phyloP scores from a whole-genome alignment of 2,113 vertebrate species.

The Macquaria ambigua region DNA sequence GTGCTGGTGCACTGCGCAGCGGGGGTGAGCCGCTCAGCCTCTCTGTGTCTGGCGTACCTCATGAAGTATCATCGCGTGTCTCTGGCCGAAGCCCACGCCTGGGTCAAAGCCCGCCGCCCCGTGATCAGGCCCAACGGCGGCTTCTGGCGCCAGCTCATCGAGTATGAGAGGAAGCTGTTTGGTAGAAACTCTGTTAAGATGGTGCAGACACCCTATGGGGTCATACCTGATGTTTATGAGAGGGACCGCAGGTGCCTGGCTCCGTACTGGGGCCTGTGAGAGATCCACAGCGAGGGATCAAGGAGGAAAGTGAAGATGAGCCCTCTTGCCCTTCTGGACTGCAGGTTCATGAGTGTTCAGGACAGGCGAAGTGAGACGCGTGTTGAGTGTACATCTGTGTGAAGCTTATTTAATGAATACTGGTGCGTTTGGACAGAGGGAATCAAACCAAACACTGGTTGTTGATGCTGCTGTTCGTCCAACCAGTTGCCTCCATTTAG shows the following conservation, averaged over 20 bases:
- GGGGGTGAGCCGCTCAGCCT: conserved; percentile 95
- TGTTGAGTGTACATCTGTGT: conserved; percentile 60
- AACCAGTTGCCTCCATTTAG: conserved; percentile 32
- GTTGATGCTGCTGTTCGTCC: conserved; percentile 32
- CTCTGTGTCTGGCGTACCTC: conserved; percentile 97
- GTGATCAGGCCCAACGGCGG: conserved; percentile 96
- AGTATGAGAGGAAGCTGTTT: conserved; percentile 97
- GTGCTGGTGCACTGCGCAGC: conserved; percentile 96
- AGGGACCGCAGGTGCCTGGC: conserved; percentile 93
- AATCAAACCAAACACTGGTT: conserved; percentile 39
- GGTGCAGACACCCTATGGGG: conserved; percentile 95
- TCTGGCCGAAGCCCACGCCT: conserved; percentile 94
- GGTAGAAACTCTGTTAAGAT: conserved; percentile 96
- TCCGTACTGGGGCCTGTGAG: conserved; percentile 95
- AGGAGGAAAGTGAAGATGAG: conserved; percentile 42
- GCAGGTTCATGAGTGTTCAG: conserved; percentile 45
- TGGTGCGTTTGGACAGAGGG: conserved; percentile 47
- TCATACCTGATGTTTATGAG: conserved; percentile 95
- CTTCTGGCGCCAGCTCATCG: conserved; percentile 98
- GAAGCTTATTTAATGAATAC: conserved; percentile 58
- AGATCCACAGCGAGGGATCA: conserved; percentile 20
- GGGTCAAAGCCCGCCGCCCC: conserved; percentile 95
- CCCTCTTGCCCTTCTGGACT: conserved; percentile 45
- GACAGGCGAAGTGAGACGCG: conserved; percentile 46
- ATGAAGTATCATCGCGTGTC: conserved; percentile 96